Percentiles rank a stretch among this genome's conserved stretches.
Conservation (phyloP, 2,888 invertebrate species). For the Idaea aversata region DNA sequence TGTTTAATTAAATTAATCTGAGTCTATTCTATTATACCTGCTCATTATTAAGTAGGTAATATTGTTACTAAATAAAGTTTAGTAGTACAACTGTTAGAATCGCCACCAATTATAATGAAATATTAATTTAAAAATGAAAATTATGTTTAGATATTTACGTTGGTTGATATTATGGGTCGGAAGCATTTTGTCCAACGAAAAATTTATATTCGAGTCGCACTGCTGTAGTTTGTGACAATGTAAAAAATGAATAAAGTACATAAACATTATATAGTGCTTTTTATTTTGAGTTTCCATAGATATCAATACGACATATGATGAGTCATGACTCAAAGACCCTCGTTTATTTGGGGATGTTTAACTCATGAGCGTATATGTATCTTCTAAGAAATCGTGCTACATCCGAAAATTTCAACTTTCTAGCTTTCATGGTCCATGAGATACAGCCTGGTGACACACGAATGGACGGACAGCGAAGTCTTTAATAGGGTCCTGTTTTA, state of each 20-base stretch:
- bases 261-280: constrained; percentile 48
- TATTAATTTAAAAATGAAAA: constrained; percentile 48
- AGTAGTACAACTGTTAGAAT: background rate
- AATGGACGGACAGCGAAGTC: too few species aligned
- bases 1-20: too few species aligned
- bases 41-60: too few species aligned
- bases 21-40: too few species aligned
- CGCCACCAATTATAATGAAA: constrained; percentile 19
- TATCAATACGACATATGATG: background rate
- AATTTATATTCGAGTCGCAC: constrained; percentile 73
- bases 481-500: too few species aligned
- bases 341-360: too few species aligned
- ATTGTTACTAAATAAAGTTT: constrained; percentile 37
- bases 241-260: constrained; percentile 72
- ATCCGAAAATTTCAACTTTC: too few species aligned
- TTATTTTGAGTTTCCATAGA: constrained; percentile 33
- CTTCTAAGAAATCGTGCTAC: too few species aligned
- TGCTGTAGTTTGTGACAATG: constrained; percentile 77
- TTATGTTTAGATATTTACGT: constrained; percentile 70
- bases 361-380: too few species aligned
- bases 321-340: too few species aligned
- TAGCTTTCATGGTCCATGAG: too few species aligned
- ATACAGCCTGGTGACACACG: too few species aligned
- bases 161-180: constrained; percentile 58
- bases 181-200: constrained; percentile 74